Conservation (phyloP, 2,888 invertebrate species). For the Dicyrtomina minuta region DNA sequence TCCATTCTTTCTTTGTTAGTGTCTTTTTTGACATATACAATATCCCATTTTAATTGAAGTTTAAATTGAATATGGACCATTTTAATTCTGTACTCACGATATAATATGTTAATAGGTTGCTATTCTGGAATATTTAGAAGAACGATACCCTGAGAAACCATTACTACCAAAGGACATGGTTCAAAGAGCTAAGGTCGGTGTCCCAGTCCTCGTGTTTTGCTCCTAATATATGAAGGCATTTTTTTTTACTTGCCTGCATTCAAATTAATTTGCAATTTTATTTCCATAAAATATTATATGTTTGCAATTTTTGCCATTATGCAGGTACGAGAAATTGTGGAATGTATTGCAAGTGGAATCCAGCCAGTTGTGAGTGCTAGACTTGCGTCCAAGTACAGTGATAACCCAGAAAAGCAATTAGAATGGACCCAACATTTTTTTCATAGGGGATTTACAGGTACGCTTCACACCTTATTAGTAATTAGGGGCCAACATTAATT, state of each 20-base stretch:
- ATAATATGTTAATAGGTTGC: conserved; percentile 62
- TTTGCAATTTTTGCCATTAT: neutral
- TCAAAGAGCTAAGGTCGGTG: conserved; percentile 18
- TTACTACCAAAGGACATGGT: conserved; percentile 73
- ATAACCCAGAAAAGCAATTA: conserved; percentile 82
- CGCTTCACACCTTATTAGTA: too few species aligned
- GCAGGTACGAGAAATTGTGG: conserved; percentile 81
- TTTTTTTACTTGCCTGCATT: too few species aligned
- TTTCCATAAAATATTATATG: neutral
- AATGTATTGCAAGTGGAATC: conserved; percentile 88
- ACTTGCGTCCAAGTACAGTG: conserved; percentile 69
- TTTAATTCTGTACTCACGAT: too few species aligned
- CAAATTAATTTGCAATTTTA: neutral
- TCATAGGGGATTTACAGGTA: conserved; percentile 75
- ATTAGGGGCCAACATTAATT: conserved; percentile 15
- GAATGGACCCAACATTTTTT: conserved; percentile 96
- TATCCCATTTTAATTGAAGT: neutral
- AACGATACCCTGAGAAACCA: conserved; percentile 80
- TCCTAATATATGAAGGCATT: too few species aligned
- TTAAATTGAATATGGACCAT: too few species aligned
- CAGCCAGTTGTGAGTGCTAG: conserved; percentile 95
- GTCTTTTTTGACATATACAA: neutral
- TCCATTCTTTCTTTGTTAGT: neutral
- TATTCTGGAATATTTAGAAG: conserved; percentile 95
- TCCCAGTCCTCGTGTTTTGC: too few species aligned